Evolutionary conservation across 2,888 invertebrate genomes (phyloP).

Genomic region (Chrysotoxum bicinctum): DNA sequence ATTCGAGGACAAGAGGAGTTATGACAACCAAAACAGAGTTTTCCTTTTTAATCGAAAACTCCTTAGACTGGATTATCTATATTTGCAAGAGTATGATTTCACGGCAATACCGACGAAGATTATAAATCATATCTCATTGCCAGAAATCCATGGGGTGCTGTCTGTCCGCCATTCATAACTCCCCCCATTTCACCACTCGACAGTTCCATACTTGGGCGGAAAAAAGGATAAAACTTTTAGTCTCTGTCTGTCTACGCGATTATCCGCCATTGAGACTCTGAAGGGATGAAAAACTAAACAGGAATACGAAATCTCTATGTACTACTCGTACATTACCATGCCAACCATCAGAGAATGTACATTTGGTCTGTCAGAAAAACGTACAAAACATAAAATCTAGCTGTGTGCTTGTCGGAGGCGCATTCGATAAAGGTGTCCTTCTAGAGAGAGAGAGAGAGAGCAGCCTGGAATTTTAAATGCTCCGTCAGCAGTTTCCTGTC

Average conservation of each 20-base stretch:
- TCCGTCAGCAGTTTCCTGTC: slow-evolving; percentile 54
- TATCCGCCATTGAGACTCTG: slow-evolving; percentile 51
- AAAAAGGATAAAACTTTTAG: slow-evolving; percentile 49
- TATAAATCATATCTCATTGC: slow-evolving; percentile 59
- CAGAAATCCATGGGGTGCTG: slow-evolving; percentile 46
- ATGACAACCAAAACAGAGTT: slow-evolving; percentile 28
- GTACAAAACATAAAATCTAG: neutral
- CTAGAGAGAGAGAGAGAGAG: too few species aligned
- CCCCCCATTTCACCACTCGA: neutral
- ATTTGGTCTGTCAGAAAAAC: slow-evolving; percentile 18
- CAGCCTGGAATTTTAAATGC: slow-evolving; percentile 24
- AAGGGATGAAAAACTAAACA: slow-evolving; percentile 39
- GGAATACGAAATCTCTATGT: neutral
- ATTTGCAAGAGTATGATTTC: neutral
- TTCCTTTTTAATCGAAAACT: slow-evolving; percentile 48
- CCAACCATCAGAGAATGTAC: slow-evolving; percentile 22
- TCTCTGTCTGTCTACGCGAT: slow-evolving; percentile 58
- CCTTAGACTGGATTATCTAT: slow-evolving; percentile 49
- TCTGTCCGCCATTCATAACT: neutral
- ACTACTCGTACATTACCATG: neutral
- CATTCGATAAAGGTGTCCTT: neutral
- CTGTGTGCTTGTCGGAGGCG: neutral
- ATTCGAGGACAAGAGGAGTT: neutral
- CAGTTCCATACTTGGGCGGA: neutral
- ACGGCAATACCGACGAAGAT: slow-evolving; percentile 7